Evolutionary conservation across 1,140 invertebrate species (phyloP), one percentile per base, ranked within the genome.

Genomic region (Halotydeus destructor): DNA sequence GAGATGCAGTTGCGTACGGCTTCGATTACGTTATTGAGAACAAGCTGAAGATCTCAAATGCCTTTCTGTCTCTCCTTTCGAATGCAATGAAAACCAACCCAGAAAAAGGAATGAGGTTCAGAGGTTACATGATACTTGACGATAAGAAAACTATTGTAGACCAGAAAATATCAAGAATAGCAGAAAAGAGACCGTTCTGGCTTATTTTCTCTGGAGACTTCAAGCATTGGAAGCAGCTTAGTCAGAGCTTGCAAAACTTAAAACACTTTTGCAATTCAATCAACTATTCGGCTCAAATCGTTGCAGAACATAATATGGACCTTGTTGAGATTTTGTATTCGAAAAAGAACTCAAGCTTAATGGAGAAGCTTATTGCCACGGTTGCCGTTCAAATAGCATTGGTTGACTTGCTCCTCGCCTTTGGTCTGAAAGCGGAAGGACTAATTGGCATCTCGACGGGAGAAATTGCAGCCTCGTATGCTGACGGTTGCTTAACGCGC

Each of bases 371-470:
- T 61, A 71, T 94, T 4, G 75, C 77, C 0, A 94, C 97, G 52
- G 84, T 85, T 25, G 81, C 86, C 24, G 76, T 94, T 55, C 91
- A 98, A 64, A 75, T 96, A 38, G 88, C 81, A 6, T 60, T 96
- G 0, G 76, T 85, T 1, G 86, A 96, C 60, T 54, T 86, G 14
- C 61, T 97, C 12, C 70, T 62, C 25, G 61, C 62, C 3, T 49
- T 93, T 31, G 78, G 74, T 40, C 67, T 97, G 8, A 62, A 70
- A 36, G 81, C 86, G 6, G 84, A 94, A 60, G 86, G 84, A 35
- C 85, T 97, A 50, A 63, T 97, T 31, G 91, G 91, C 1, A 88
- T 97, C 58, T 96, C 88, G 0, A 85, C 86, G 9, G 85, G 85
- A 23, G 61, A 61, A 50, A 51, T 64, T 48, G 66, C 62, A 16